Conservation (phyloP, 2,797 vertebrate genomes). For the Anolis apletophallus region DNA sequence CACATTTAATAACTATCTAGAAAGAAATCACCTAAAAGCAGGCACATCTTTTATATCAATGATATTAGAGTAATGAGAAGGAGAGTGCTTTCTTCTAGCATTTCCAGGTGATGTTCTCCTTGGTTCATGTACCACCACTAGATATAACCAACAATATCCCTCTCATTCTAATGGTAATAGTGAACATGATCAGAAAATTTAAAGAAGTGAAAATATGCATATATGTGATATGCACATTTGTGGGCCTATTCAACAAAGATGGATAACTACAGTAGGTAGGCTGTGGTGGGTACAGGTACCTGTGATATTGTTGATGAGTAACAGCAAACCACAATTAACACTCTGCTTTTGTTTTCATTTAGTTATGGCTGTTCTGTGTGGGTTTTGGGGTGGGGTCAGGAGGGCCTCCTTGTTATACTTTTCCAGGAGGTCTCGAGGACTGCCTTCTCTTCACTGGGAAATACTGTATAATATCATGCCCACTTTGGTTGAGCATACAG, state of each 20-base stretch:
- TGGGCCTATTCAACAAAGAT: background rate
- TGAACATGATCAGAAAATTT: background rate
- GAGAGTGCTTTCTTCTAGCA: background rate
- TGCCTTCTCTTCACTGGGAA: too few species aligned
- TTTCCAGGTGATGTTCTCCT: background rate
- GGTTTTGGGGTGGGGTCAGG: too few species aligned
- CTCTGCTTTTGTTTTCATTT: too few species aligned
- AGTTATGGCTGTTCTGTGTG: too few species aligned
- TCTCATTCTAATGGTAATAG: background rate
- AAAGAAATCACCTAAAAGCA: background rate
- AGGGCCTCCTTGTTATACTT: too few species aligned
- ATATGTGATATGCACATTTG: background rate
- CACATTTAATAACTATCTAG: background rate
- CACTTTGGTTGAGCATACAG: too few species aligned
- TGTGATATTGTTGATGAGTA: too few species aligned
- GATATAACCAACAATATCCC: background rate
- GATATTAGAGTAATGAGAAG: background rate
- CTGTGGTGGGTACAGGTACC: background rate
- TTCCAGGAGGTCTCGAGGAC: too few species aligned
- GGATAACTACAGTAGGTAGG: too few species aligned
- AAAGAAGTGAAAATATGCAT: background rate
- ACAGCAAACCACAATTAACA: too few species aligned
- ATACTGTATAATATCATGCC: too few species aligned
- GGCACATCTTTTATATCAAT: background rate
- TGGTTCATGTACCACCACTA: background rate